phyloP scores from a whole-genome alignment of 2,888 invertebrate species.

The Pegoplata infirma region DNA sequence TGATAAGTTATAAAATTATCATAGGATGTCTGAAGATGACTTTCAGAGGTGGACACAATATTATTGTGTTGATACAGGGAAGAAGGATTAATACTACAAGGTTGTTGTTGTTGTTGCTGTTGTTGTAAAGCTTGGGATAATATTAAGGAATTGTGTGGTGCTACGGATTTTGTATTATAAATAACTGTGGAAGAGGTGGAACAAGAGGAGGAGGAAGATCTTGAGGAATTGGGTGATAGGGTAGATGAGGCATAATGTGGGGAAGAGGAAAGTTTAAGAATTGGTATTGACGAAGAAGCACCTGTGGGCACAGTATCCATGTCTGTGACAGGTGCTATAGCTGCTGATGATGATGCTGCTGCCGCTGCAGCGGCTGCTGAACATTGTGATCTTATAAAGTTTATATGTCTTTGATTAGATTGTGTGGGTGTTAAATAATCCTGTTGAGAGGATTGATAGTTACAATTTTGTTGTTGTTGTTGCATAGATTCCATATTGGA shows the following conservation, averaged over 20 bases:
- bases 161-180: constrained; percentile 15
- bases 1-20: constrained; percentile 50
- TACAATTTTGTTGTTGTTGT: constrained; percentile 38
- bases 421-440: constrained; percentile 35
- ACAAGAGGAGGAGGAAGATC: not conserved
- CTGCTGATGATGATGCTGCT: constrained; percentile 1
- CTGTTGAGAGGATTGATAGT: constrained; percentile 30
- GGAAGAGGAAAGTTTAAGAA: constrained; percentile 1
- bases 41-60: constrained; percentile 60
- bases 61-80: constrained; percentile 46
- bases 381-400: constrained; percentile 26
- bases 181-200: constrained; percentile 32
- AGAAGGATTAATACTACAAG: constrained; percentile 21
- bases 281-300: constrained; percentile 51
- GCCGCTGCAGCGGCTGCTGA: not conserved
- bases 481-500: constrained; percentile 45
- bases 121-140: constrained; percentile 46
- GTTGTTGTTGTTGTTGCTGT: constrained; percentile 38
- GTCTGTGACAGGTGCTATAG: constrained; percentile 72
- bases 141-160: constrained; percentile 47
- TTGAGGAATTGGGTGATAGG: constrained; percentile 1
- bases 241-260: not conserved
- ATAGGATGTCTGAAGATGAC: constrained; percentile 44
- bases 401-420: constrained; percentile 23
- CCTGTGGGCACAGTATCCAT: constrained; percentile 75